These are phyloP conservation scores for Hyles vespertilio DNA, from an alignment of 1,140 invertebrate species.

Conservation along the genomic window DNA sequence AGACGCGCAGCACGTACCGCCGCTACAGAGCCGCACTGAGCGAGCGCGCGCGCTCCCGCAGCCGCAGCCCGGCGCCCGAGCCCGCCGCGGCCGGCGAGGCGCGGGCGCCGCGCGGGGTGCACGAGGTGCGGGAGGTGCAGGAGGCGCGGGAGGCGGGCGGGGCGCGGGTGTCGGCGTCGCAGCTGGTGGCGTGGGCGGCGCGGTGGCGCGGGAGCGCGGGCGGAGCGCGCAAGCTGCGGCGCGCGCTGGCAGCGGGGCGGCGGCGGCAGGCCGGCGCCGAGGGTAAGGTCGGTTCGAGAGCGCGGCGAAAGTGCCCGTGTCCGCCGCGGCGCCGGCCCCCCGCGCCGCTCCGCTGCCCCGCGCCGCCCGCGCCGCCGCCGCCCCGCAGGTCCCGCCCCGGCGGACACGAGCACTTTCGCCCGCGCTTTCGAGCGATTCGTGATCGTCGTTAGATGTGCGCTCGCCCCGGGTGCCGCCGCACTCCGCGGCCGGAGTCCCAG, in stretches of 20 bases:
- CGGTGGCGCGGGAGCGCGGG: slow-evolving; percentile 1
- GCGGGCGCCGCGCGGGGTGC: slow-evolving; percentile 73
- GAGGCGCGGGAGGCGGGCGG: slow-evolving; percentile 79
- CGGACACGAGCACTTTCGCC: slow-evolving; percentile 74
- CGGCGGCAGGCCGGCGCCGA: slow-evolving; percentile 53
- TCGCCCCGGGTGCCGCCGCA: too few relatives aligned
- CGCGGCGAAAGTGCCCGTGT: slow-evolving; percentile 61
- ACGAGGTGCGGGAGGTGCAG: slow-evolving; percentile 6
- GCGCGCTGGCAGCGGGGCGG: slow-evolving; percentile 25
- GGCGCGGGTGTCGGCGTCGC: slow-evolving; percentile 56
- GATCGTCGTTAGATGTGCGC: too few relatives aligned
- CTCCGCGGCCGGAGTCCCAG: too few relatives aligned
- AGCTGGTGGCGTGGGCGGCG: slow-evolving; percentile 12
- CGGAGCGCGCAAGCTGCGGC: slow-evolving; percentile 72
- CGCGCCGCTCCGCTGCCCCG: slow-evolving; percentile 2
- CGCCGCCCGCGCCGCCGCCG: slow-evolving; percentile 1
- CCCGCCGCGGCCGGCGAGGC: slow-evolving; percentile 36
- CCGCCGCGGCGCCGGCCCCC: slow-evolving; percentile 34
- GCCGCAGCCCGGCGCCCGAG: slow-evolving; percentile 3
- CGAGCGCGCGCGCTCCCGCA: slow-evolving; percentile 9
- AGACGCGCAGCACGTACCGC: slow-evolving; percentile 65
- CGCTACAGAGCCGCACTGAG: slow-evolving; percentile 52
- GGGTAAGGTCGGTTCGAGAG: slow-evolving; percentile 76
- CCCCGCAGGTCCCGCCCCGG: slow-evolving; percentile 41
- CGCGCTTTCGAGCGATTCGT: slow-evolving; percentile 35